Evolutionary conservation across 2,113 vertebrate species (phyloP).

Genomic region (Pachypanchax playfairii): DNA sequence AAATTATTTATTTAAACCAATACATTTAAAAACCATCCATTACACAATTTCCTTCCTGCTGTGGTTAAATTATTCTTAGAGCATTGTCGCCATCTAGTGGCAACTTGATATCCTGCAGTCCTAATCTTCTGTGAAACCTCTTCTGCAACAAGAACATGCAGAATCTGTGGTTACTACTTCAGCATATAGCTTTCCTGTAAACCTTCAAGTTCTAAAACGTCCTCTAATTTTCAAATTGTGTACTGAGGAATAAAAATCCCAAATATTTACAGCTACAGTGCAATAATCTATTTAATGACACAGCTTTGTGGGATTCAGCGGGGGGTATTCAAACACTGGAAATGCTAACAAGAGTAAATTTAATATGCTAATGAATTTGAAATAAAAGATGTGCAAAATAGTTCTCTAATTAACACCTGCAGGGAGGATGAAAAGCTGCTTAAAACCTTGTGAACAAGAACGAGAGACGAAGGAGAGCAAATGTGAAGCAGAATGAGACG

Average conservation of each 20-base stretch:
- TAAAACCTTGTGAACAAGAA: conserved; percentile 18
- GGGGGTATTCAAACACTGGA: conserved; percentile 11
- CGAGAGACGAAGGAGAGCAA: conserved; percentile 21
- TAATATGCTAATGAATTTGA: conserved; percentile 28
- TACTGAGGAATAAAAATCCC: not conserved
- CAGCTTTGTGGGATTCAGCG: conserved; percentile 14
- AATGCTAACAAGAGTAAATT: conserved; percentile 30
- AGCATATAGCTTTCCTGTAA: no score
- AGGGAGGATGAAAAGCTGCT: conserved; percentile 12
- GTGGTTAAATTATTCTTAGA: conserved; percentile 15
- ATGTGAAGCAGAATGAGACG: conserved; percentile 4
- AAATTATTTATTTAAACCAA: not conserved
- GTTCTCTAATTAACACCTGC: conserved; percentile 10
- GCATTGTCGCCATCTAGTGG: conserved; percentile 65
- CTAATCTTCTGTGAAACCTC: not conserved
- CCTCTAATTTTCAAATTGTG: not conserved
- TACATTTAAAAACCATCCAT: not conserved
- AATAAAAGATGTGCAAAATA: conserved; percentile 18
- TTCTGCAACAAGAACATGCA: not conserved
- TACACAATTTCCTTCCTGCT: not conserved
- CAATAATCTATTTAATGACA: conserved; percentile 24
- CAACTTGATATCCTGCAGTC: not conserved
- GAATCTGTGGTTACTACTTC: no score
- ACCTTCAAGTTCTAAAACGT: not conserved
- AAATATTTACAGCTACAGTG: conserved; percentile 9